Conservation (phyloP, 2,888 invertebrate species). For the Harpalus rufipes region DNA sequence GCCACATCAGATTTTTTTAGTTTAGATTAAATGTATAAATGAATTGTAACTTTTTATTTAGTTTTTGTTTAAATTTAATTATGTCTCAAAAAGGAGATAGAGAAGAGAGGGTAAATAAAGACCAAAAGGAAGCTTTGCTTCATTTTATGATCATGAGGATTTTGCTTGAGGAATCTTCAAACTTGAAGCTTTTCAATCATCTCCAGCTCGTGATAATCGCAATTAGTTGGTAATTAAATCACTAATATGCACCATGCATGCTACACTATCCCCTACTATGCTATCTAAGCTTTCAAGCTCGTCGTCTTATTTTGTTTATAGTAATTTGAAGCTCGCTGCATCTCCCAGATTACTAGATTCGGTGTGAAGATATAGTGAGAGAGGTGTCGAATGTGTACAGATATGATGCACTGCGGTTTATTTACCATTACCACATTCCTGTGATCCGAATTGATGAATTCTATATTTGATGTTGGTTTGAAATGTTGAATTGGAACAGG, state of each 20-base stretch:
- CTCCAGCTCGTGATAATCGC: slow-evolving; percentile 23
- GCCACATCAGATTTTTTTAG: no score
- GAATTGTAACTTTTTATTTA: no score
- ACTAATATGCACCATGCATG: slow-evolving; percentile 17
- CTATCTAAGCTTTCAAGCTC: slow-evolving; percentile 5
- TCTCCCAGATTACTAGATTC: neutral
- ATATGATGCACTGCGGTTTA: slow-evolving; percentile 11
- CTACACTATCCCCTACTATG: neutral
- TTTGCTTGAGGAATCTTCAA: neutral
- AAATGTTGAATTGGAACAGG: slow-evolving; percentile 17
- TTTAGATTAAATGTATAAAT: no score
- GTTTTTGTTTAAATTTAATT: no score
- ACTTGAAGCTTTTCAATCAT: neutral
- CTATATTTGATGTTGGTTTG: slow-evolving; percentile 20
- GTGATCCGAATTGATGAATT: slow-evolving; percentile 9
- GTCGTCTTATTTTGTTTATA: slow-evolving; percentile 1
- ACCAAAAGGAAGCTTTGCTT: no score
- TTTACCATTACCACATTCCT: neutral
- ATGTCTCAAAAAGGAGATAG: no score
- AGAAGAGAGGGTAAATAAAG: no score
- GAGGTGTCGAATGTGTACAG: neutral
- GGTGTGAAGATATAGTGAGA: neutral
- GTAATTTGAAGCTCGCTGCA: slow-evolving; percentile 12
- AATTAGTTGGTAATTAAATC: slow-evolving; percentile 31
- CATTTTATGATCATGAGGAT: no score